Percentiles rank a stretch among this genome's conserved stretches.
phyloP scores from a whole-genome alignment of 2,888 invertebrate species.

The Lottia scabra region DNA sequence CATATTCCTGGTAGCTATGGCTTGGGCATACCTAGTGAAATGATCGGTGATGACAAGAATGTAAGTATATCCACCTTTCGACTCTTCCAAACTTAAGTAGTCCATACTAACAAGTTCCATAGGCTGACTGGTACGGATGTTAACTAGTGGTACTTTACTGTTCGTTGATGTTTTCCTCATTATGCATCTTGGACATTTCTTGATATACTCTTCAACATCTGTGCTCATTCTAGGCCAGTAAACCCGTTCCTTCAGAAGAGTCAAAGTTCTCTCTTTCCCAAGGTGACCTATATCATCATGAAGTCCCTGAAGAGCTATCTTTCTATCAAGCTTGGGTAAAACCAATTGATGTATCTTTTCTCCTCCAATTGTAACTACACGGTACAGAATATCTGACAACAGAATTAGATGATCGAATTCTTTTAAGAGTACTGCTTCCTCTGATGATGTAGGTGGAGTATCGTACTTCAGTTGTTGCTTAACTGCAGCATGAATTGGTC shows the following conservation, averaged over 20 bases:
- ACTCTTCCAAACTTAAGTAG: conserved; percentile 27
- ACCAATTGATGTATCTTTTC: background rate
- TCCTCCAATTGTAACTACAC: background rate
- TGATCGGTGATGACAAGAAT: conserved; percentile 24
- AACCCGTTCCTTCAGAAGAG: background rate
- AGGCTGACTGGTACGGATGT: conserved; percentile 24
- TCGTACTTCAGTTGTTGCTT: too few species aligned
- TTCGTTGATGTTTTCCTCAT: background rate
- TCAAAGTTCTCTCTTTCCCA: background rate
- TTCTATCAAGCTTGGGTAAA: background rate
- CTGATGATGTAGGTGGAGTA: too few species aligned
- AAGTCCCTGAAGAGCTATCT: background rate
- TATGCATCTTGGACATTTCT: background rate
- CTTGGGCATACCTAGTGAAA: conserved; percentile 24
- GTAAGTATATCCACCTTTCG: conserved; percentile 14
- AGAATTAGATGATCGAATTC: background rate
- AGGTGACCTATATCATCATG: background rate
- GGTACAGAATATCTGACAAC: background rate
- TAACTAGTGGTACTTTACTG: conserved; percentile 7
- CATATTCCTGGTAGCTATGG: conserved; percentile 26
- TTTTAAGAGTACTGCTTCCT: too few species aligned
- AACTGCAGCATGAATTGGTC: too few species aligned
- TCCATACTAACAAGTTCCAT: conserved; percentile 34
- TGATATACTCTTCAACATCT: background rate
- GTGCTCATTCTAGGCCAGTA: background rate